Evolutionary conservation across 2,113 vertebrate genomes (phyloP).

Genomic region (Coryphaenoides rupestris): DNA sequence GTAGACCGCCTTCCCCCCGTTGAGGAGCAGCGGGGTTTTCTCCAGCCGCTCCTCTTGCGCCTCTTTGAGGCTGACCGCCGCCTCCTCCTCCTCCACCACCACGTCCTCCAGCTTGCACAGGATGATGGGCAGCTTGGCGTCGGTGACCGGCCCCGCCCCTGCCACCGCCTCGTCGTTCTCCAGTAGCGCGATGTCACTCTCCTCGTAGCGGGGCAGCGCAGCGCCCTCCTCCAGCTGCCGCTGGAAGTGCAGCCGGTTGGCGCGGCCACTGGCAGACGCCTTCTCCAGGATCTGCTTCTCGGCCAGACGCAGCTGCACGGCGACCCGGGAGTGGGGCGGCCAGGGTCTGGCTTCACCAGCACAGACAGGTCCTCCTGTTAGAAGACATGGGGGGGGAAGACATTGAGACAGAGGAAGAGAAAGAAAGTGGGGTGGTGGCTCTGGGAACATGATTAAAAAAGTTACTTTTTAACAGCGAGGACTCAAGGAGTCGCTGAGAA

Average conservation of each 20-base stretch:
- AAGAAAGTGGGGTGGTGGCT: too few relatives aligned
- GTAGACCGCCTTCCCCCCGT: conserved; percentile 76
- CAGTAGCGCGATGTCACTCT: conserved; percentile 82
- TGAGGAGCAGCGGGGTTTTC: conserved; percentile 59
- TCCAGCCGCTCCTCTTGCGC: conserved; percentile 62
- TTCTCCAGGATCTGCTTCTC: conserved; percentile 95
- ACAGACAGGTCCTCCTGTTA: conserved; percentile 82
- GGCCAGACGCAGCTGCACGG: conserved; percentile 86
- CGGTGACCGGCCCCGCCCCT: too few relatives aligned
- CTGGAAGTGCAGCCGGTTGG: conserved; percentile 77
- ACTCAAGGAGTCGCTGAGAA: too few relatives aligned
- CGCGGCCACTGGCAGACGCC: conserved; percentile 75
- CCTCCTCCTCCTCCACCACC: conserved; percentile 64
- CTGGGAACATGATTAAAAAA: too few relatives aligned
- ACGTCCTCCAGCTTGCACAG: conserved; percentile 81
- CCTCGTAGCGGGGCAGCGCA: conserved; percentile 80
- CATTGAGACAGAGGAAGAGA: too few relatives aligned
- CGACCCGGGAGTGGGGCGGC: conserved; percentile 77
- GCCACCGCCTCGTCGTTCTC: conserved; percentile 75
- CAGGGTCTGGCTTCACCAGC: conserved; percentile 80
- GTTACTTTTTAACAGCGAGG: too few relatives aligned
- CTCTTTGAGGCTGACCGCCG: conserved; percentile 41
- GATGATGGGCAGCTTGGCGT: conserved; percentile 85
- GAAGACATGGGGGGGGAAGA: not conserved
- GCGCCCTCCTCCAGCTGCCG: conserved; percentile 78